phyloP scores from a whole-genome alignment of 2,113 vertebrate genomes.

The Amphiprion percula region DNA sequence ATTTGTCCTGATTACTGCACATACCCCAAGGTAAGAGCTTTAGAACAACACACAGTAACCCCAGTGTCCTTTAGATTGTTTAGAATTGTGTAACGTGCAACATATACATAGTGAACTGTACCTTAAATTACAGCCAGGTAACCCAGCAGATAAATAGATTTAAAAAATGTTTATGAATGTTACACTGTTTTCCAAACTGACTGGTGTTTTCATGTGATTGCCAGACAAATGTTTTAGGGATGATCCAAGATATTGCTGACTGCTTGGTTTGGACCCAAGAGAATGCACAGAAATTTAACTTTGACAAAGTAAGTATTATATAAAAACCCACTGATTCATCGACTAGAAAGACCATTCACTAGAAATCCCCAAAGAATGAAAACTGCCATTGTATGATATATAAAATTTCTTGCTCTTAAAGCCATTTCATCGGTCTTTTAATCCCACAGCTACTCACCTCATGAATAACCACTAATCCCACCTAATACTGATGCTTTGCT shows the following conservation, averaged over 20 bases:
- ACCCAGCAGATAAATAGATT: background rate
- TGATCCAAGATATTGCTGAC: slow-evolving; percentile 84
- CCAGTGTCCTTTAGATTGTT: background rate
- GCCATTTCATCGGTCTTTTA: too few species aligned
- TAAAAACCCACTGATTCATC: background rate
- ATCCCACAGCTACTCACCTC: too few species aligned
- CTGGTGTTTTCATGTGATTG: slow-evolving; percentile 19
- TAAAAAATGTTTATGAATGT: background rate
- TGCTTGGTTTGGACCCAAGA: slow-evolving; percentile 82
- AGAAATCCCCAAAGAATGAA: background rate
- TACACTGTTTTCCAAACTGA: slow-evolving; percentile 19
- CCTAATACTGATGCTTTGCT: too few species aligned
- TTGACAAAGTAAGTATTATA: slow-evolving; percentile 77
- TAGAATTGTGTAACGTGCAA: background rate
- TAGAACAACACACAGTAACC: background rate
- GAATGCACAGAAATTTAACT: slow-evolving; percentile 72
- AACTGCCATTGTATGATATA: background rate
- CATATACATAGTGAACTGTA: background rate
- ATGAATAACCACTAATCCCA: too few species aligned
- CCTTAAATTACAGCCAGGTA: background rate
- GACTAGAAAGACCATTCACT: background rate
- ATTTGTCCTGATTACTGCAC: slow-evolving; percentile 84
- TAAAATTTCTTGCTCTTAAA: background rate
- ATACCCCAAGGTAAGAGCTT: slow-evolving; percentile 79
- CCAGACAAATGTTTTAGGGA: slow-evolving; percentile 82